Evolutionary conservation across 1,140 invertebrate species (phyloP).

Genomic region (Eumeta japonica): DNA sequence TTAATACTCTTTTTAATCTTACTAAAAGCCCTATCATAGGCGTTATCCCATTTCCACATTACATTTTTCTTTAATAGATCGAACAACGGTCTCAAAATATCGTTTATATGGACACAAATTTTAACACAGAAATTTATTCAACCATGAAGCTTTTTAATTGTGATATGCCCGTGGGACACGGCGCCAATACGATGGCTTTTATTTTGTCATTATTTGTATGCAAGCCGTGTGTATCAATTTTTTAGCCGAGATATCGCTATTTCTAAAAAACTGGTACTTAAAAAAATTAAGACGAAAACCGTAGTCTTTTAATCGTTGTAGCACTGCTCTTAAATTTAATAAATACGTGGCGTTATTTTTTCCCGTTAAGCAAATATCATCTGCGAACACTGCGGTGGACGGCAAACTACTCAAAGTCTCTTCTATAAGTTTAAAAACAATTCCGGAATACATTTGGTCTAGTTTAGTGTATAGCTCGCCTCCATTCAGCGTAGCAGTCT

Average conservation of each 20-base stretch:
- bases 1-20: slow-evolving; percentile 9
- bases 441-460: slow-evolving; percentile 19
- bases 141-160: slow-evolving; percentile 23
- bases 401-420: slow-evolving; percentile 11
- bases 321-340: slow-evolving; percentile 8
- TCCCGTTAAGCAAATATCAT: slow-evolving; percentile 21
- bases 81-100: slow-evolving; percentile 20
- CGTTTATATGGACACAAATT: slow-evolving; percentile 29
- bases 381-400: slow-evolving; percentile 12
- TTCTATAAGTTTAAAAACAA: slow-evolving; percentile 18
- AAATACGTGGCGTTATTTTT: slow-evolving; percentile 9
- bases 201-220: slow-evolving; percentile 15
- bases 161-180: slow-evolving; percentile 1
- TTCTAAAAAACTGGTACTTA: slow-evolving; percentile 25
- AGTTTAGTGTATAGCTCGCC: slow-evolving; percentile 22
- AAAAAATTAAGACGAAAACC: slow-evolving; percentile 18
- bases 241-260: slow-evolving; percentile 22
- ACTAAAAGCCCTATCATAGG: slow-evolving; percentile 14
- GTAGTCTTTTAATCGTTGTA: slow-evolving; percentile 6
- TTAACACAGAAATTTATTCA: slow-evolving; percentile 26
- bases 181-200: slow-evolving; percentile 12
- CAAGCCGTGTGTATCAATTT: slow-evolving; percentile 18
- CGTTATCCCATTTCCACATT: slow-evolving; percentile 12
- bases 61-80: slow-evolving; percentile 18
- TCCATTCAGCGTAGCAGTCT: slow-evolving; percentile 15